Evolutionary conservation across 23 tunicate species (phyloP), one percentile per base, ranked within the genome.

Genomic region (Clavelina lepadiformis): DNA sequence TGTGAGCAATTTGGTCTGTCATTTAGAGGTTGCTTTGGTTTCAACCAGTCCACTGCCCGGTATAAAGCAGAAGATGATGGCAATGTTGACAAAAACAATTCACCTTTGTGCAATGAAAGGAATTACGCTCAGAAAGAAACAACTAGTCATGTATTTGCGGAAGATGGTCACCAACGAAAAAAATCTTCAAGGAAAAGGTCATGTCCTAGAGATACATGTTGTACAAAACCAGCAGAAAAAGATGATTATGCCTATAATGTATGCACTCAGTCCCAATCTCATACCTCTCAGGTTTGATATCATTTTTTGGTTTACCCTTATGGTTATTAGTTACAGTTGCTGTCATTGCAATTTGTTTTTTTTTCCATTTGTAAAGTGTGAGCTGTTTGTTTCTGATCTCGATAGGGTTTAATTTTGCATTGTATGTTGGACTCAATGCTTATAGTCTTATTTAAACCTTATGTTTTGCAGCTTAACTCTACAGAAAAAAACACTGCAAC

Each of bases 1-100:
- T 78, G 84, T 49, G 84, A 58, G 37, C 60, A 66, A 22, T 2
- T 78, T 5, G 31, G 57, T 0, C 56, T 21, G 23, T 32, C 57
- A 19, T 24, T 78, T 32, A 68, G 68, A 20, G 68, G 60, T 52
- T 78, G 84, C 44, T 78, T 78, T 26, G 75, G 84, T 13, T 55
- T 65, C 15, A 37, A 37, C 38, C 11, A 28, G 5, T 63, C 69
- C 22, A 2, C 68, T n/a, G 24, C 38, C 29, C 72, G 25, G 28
- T 3, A 25, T 7, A 29, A 66, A 6, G 72, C 29, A 7, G 35
- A 59, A 27, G 31, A 59, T 27, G 25, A 26, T 26, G 65, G 6
- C 8, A 59, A 24, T 19, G 59, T 7, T 6, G 25, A 24, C 5
- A 59, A 59, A 23, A 6, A 23, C 29, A 59, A 21, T 27, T 37